phyloP scores from a whole-genome alignment of 1,140 invertebrate genomes.

The Zaprionus tsacasi region DNA sequence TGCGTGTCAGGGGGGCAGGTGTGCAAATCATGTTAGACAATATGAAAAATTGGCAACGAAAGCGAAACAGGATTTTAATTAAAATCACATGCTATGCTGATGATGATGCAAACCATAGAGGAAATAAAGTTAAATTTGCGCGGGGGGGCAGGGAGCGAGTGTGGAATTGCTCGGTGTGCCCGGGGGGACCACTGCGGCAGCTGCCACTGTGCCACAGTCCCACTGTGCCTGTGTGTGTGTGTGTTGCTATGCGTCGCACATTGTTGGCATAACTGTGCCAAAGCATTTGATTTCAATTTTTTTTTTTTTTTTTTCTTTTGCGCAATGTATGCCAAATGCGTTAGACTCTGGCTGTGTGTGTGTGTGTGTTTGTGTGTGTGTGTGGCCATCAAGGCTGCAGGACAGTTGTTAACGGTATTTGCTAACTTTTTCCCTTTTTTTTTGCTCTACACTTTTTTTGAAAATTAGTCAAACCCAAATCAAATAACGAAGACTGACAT shows the following conservation, averaged over 20 bases:
- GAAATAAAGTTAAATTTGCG: slow-evolving; percentile 37
- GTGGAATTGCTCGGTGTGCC: neutral
- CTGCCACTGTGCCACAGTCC: slow-evolving; percentile 1
- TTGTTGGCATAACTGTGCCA: slow-evolving; percentile 46
- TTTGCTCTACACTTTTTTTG: neutral
- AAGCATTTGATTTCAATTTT: slow-evolving; percentile 61
- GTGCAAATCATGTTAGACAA: slow-evolving; percentile 18
- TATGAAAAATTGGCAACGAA: slow-evolving; percentile 29
- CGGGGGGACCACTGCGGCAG: neutral
- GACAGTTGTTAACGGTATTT: neutral
- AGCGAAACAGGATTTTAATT: slow-evolving; percentile 61
- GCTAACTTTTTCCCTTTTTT: neutral
- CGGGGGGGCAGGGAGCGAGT: neutral
- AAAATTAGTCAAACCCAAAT: slow-evolving; percentile 2
- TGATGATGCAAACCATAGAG: slow-evolving; percentile 36
- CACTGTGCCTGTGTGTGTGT: slow-evolving; percentile 1
- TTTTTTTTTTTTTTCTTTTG: slow-evolving; percentile 2
- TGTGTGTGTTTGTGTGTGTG: neutral
- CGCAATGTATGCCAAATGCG: slow-evolving; percentile 36
- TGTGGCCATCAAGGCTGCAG: slow-evolving; percentile 6
- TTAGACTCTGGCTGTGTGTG: neutral
- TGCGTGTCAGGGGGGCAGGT: neutral
- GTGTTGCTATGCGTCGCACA: slow-evolving; percentile 19
- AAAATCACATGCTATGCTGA: slow-evolving; percentile 54
- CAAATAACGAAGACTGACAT: neutral